Evolutionary conservation across 2,888 invertebrate genomes (phyloP).

Genomic region (Lottia gigantea): DNA sequence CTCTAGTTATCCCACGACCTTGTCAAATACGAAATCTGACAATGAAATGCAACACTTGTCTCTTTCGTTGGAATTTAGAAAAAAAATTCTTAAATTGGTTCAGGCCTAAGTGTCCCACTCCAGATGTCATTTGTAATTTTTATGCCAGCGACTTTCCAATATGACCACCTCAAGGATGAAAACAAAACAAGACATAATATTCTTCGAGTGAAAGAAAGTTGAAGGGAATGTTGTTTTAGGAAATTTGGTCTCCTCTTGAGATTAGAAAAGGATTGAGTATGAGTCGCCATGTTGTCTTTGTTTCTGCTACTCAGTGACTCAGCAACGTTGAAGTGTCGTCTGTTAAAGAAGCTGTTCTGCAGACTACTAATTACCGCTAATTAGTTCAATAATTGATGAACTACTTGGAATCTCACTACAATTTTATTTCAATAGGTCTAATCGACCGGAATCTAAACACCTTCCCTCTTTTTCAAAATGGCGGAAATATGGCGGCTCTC

Average conservation of each 20-base stretch:
- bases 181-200: too few species aligned
- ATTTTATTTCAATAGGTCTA: neutral
- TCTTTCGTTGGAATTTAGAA: too few species aligned
- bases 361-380: neutral
- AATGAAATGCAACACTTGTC: too few species aligned
- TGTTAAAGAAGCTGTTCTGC: neutral
- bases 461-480: neutral
- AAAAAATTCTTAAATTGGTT: too few species aligned
- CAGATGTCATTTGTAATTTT: too few species aligned
- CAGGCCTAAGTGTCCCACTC: too few species aligned
- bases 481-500: too few species aligned
- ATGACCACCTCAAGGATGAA: too few species aligned
- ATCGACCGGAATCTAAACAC: neutral
- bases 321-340: neutral
- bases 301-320: constrained; percentile 1
- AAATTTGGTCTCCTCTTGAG: constrained; percentile 3
- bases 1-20: too few species aligned
- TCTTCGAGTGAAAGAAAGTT: too few species aligned
- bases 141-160: too few species aligned
- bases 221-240: neutral
- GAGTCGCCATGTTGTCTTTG: constrained; percentile 4
- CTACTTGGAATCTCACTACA: neutral
- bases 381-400: neutral
- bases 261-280: neutral
- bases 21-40: too few species aligned